phyloP scores from a whole-genome alignment of 2,888 invertebrate genomes.

The Nemotelus nigrinus region DNA sequence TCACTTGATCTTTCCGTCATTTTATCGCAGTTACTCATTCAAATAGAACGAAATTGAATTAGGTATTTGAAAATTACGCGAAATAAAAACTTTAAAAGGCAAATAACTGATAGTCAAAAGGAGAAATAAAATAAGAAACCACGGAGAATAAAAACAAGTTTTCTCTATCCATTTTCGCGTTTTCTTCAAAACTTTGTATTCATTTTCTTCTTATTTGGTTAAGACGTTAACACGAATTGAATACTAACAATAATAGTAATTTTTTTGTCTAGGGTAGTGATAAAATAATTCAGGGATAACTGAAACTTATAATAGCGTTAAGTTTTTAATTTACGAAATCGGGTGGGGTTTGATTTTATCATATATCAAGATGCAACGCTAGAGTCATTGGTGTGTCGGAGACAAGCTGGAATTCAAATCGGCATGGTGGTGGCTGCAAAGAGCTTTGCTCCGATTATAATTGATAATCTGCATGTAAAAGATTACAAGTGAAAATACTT shows the following conservation, averaged over 20 bases:
- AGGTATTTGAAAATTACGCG: too few relatives aligned
- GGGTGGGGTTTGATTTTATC: slow-evolving; percentile 22
- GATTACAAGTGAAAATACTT: too few relatives aligned
- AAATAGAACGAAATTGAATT: too few relatives aligned
- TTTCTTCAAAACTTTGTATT: too few relatives aligned
- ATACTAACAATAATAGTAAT: slow-evolving; percentile 10
- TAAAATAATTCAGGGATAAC: slow-evolving; percentile 4
- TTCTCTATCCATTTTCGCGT: background rate
- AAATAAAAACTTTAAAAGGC: background rate
- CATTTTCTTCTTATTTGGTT: too few relatives aligned
- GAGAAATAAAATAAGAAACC: background rate
- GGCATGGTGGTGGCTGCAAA: too few relatives aligned
- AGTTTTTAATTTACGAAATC: background rate
- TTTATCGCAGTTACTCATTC: too few relatives aligned
- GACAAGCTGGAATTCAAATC: too few relatives aligned
- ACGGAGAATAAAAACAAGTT: slow-evolving; percentile 9
- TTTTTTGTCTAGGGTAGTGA: slow-evolving; percentile 10
- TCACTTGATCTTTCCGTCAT: too few relatives aligned
- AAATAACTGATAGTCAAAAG: too few relatives aligned
- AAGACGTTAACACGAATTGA: background rate
- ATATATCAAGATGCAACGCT: background rate
- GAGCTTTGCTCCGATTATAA: too few relatives aligned
- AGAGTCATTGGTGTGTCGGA: background rate
- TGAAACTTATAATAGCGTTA: slow-evolving; percentile 8
- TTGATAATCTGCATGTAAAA: too few relatives aligned